phyloP scores from a whole-genome alignment of 2,113 vertebrate species.

The Leiothrix lutea region DNA sequence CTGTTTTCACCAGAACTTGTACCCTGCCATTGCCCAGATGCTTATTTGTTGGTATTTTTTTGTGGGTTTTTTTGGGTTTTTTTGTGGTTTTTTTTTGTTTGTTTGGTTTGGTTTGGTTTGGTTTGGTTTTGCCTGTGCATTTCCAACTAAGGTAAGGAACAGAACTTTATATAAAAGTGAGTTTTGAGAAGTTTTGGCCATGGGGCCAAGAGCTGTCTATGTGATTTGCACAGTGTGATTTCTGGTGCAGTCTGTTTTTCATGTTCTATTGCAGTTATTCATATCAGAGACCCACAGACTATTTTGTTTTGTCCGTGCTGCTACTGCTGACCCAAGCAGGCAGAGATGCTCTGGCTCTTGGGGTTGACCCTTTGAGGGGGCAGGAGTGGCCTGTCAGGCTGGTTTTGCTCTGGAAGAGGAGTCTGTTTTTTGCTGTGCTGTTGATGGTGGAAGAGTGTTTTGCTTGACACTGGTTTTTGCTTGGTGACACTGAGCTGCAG shows the following conservation, averaged over 20 bases:
- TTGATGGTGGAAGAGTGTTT: background rate
- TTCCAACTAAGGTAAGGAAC: background rate
- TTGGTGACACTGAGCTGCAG: background rate
- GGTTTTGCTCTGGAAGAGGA: background rate
- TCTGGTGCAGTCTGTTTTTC: background rate
- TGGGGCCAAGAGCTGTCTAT: background rate
- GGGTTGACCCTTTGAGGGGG: background rate
- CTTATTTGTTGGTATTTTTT: background rate
- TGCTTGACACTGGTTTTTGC: background rate
- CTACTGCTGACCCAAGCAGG: background rate
- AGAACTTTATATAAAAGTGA: background rate
- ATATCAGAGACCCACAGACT: background rate
- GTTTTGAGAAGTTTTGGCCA: background rate
- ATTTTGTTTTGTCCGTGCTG: background rate
- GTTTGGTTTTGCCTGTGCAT: accelerated
- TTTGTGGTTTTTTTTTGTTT: background rate
- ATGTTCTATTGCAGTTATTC: background rate
- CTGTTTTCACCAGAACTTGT: background rate
- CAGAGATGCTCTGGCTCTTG: background rate
- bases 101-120: no score
- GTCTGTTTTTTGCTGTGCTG: background rate
- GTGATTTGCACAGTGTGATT: background rate
- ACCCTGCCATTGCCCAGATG: background rate
- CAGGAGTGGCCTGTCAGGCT: background rate
- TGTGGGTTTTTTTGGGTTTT: background rate